Evolutionary conservation across 2,113 vertebrate species (phyloP).

Genomic region (Amblyopsis rosae): DNA sequence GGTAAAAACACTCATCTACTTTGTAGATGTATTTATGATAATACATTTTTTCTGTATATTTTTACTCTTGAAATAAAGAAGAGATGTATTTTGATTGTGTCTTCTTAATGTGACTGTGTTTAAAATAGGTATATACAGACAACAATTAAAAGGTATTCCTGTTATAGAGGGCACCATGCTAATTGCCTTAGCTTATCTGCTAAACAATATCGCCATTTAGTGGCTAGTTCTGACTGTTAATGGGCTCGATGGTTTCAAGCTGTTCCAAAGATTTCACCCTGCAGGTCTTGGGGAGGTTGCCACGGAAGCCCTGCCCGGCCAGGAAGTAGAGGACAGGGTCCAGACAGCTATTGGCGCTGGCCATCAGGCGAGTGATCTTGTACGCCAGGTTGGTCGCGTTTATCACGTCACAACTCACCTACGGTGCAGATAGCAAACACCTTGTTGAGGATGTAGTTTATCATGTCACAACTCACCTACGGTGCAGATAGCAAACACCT

Average conservation of each 20-base stretch:
- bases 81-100: slow-evolving; percentile 42
- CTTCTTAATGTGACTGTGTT: not conserved
- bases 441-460: not conserved
- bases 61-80: slow-evolving; percentile 76
- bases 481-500: slow-evolving; percentile 4
- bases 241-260: not conserved
- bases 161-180: no score
- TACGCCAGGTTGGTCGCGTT: slow-evolving; percentile 89
- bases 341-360: slow-evolving; percentile 93
- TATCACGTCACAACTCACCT: slow-evolving; percentile 83
- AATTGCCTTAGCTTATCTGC: no score
- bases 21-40: slow-evolving; percentile 65
- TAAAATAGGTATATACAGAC: not conserved
- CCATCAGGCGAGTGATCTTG: slow-evolving; percentile 90
- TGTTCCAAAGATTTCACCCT: slow-evolving; percentile 12
- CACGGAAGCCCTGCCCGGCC: slow-evolving; percentile 83
- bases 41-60: slow-evolving; percentile 64
- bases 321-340: slow-evolving; percentile 95
- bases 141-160: no score
- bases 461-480: slow-evolving; percentile 77
- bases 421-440: slow-evolving; percentile 9
- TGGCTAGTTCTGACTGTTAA: no score
- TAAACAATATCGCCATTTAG: no score
- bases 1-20: slow-evolving; percentile 40
- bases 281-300: slow-evolving; percentile 48